Evolutionary conservation across 2,888 invertebrate genomes (phyloP), one percentile per base, ranked within the genome.

Genomic region (Hipparchia sbordonii): DNA sequence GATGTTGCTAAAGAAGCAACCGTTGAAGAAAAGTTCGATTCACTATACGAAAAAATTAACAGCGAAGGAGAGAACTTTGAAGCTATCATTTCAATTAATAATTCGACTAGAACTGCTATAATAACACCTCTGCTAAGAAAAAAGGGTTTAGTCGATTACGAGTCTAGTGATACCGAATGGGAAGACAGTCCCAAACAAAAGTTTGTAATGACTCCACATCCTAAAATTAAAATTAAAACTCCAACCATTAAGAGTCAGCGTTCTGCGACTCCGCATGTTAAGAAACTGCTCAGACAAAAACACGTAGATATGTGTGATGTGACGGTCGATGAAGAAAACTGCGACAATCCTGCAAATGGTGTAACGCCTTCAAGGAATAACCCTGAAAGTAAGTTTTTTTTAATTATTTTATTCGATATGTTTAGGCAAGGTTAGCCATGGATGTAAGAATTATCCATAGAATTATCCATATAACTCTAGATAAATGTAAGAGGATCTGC

Each of bases 71-170:
- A 86, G 45, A 86, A 87, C 70, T 81, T 85, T 68, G 91, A 92
- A 83, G 88, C 86, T 0, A 85, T 89, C 39, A 81, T 89, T 46
- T 85, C 85, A 5, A 82, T 90, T 23, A 87, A 88, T 76, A 91
- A 88, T 76, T 79, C 74, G 6, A 87, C 82, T 71, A 92, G 85
- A 80, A 93, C 92, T 2, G 93, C 93, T 56, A 80, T 93, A 0
- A 90, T 93, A 71, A 93, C 93, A 59, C 93, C 93, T 1, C 80
- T 90, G 6, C 79, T 92, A 0, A 85, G 90, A 73, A 88, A 85
- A 48, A 87, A 87, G 65, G 74, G 87, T 81, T 73, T 93, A 59
- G 93, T 93, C 1, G 93, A 93, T 83, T 93, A 93, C 62, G 92
- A 90, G 67, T 88, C 84, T 0, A 93, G 90, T 79, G 92, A 87